Conservation (phyloP, 2,888 invertebrate species). For the Sipha maydis region DNA sequence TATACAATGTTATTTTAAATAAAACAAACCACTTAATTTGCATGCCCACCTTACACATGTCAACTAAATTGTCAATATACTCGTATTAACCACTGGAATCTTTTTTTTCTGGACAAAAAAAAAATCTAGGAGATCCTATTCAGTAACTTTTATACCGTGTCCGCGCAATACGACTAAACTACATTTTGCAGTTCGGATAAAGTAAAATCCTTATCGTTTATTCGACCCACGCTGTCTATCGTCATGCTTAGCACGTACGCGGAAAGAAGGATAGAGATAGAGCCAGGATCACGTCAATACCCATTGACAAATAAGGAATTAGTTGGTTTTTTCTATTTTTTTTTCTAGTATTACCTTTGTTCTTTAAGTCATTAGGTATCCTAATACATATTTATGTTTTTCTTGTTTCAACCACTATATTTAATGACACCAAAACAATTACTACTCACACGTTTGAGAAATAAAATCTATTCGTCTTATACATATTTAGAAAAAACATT, state of each 20-base stretch:
- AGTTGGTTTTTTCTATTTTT: constrained; percentile 12
- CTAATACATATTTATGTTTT: constrained; percentile 3
- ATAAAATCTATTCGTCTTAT: neutral
- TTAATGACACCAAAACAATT: neutral
- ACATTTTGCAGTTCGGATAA: constrained; percentile 36
- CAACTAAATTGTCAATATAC: constrained; percentile 5
- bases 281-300: constrained; percentile 40
- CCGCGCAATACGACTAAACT: constrained; percentile 1
- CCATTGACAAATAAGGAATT: constrained; percentile 59
- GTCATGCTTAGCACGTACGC: constrained; percentile 52
- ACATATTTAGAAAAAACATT: neutral
- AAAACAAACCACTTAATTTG: constrained; percentile 15
- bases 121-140: neutral
- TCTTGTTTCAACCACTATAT: neutral
- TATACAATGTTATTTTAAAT: neutral
- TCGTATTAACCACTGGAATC: neutral
- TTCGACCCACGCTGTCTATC: constrained; percentile 55
- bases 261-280: neutral
- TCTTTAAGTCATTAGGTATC: neutral
- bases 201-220: constrained; percentile 58
- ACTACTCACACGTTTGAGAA: neutral
- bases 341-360: neutral
- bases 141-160: constrained; percentile 6
- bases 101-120: neutral
- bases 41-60: neutral